Percentiles rank a stretch among this genome's conserved stretches.
Conservation (phyloP, 2,888 invertebrate genomes). For the Strigamia maritima region DNA sequence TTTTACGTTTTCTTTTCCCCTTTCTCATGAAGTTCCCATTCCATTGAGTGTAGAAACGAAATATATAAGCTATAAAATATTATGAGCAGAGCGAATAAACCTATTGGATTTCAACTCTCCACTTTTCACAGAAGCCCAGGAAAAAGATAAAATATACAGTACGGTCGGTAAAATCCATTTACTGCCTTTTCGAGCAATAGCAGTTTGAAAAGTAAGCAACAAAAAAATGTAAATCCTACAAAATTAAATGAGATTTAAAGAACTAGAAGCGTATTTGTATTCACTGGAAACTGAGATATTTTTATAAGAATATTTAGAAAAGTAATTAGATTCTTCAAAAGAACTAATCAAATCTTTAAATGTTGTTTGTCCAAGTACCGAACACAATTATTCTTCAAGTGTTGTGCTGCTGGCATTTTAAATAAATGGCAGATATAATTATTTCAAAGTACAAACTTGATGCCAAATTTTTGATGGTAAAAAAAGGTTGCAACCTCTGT, state of each 20-base stretch:
- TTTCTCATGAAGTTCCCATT: background rate
- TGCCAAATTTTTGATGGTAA: background rate
- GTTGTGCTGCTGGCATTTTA: background rate
- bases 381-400: background rate
- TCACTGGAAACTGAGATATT: background rate
- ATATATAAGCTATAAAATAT: conserved; percentile 29
- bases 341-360: no score
- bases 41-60: conserved; percentile 29
- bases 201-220: conserved; percentile 17
- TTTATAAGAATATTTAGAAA: background rate
- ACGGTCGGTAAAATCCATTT: conserved; percentile 24
- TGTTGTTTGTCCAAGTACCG: no score
- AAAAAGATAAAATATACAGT: conserved; percentile 29
- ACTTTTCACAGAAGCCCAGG: conserved; percentile 29
- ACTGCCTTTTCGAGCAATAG: conserved; percentile 17
- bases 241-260: background rate
- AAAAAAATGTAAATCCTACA: background rate
- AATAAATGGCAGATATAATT: background rate
- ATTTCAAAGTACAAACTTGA: background rate
- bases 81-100: conserved; percentile 29
- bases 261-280: background rate
- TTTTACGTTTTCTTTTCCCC: background rate
- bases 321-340: no score
- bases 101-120: conserved; percentile 27
- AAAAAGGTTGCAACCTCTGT: background rate